Evolutionary conservation across 2,888 invertebrate genomes (phyloP).

Genomic region (Napeogenes inachia): DNA sequence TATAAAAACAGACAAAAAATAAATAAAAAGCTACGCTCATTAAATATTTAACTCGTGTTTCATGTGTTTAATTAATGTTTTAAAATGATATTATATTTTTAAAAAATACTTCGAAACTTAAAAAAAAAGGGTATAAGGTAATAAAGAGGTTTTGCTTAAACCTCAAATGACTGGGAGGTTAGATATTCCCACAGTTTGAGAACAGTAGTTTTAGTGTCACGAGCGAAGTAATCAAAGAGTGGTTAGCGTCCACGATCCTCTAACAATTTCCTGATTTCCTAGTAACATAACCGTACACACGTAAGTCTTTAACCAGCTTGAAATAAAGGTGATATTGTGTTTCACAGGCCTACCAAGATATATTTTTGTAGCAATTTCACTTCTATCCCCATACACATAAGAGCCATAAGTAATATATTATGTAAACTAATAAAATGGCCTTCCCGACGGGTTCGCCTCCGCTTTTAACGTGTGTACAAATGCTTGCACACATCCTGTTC

Average conservation of each 20-base stretch:
- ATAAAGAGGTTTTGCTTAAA: constrained; percentile 8
- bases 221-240: constrained; percentile 40
- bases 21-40: no score
- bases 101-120: background rate
- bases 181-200: constrained; percentile 32
- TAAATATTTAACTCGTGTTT: no score
- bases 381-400: constrained; percentile 15
- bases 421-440: constrained; percentile 50
- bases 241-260: constrained; percentile 38
- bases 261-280: constrained; percentile 41
- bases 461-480: constrained; percentile 40
- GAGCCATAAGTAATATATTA: constrained; percentile 12
- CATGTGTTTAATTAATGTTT: no score
- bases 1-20: no score
- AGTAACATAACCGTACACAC: constrained; percentile 11
- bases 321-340: constrained; percentile 18
- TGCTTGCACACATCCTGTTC: constrained; percentile 30
- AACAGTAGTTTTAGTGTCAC: constrained; percentile 32
- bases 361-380: constrained; percentile 16
- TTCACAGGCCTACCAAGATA: constrained; percentile 18
- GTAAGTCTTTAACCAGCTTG: constrained; percentile 9
- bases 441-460: constrained; percentile 41
- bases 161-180: constrained; percentile 27
- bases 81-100: background rate
- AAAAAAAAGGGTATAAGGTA: background rate